A percentile compares a stretch with the other conserved stretches of the same genome.
phyloP scores from a whole-genome alignment of 2,888 invertebrate genomes.

The Lottia gigantea region DNA sequence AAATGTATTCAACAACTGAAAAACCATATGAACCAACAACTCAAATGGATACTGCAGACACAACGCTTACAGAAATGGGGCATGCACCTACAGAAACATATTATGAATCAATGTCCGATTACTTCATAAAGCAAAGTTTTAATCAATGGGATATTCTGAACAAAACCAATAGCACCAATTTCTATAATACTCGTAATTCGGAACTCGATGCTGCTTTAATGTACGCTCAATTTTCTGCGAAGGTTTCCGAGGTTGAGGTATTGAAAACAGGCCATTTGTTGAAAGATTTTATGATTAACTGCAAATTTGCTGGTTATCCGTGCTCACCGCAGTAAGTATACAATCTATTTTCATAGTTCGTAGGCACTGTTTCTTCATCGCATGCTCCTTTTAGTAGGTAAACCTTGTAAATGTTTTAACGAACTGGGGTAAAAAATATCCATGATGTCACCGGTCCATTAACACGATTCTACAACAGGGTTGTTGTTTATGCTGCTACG shows the following conservation, averaged over 20 bases:
- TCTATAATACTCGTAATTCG: conserved; percentile 23
- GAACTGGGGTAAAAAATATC: too few species aligned
- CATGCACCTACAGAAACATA: background rate
- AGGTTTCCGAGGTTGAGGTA: conserved; percentile 23
- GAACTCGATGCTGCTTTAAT: conserved; percentile 37
- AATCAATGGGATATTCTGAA: conserved; percentile 50
- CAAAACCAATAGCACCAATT: conserved; percentile 24
- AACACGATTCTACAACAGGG: too few species aligned
- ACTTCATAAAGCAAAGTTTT: conserved; percentile 33
- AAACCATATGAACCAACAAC: background rate
- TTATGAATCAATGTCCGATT: background rate
- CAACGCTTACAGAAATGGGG: too few species aligned
- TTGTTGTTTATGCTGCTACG: too few species aligned
- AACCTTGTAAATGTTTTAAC: too few species aligned
- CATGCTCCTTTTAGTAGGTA: too few species aligned
- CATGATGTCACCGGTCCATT: too few species aligned
- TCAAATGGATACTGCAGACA: too few species aligned
- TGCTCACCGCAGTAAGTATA: conserved; percentile 50
- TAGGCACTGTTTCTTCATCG: background rate
- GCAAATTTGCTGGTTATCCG: conserved; percentile 42
- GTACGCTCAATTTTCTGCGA: conserved; percentile 38
- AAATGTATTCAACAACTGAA: too few species aligned
- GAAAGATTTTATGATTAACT: conserved; percentile 48
- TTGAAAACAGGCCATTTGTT: conserved; percentile 41
- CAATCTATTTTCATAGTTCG: too few species aligned